These are phyloP conservation scores for Melanchra persicariae DNA, from an alignment of 2,888 invertebrate genomes.

Conservation along the genomic window DNA sequence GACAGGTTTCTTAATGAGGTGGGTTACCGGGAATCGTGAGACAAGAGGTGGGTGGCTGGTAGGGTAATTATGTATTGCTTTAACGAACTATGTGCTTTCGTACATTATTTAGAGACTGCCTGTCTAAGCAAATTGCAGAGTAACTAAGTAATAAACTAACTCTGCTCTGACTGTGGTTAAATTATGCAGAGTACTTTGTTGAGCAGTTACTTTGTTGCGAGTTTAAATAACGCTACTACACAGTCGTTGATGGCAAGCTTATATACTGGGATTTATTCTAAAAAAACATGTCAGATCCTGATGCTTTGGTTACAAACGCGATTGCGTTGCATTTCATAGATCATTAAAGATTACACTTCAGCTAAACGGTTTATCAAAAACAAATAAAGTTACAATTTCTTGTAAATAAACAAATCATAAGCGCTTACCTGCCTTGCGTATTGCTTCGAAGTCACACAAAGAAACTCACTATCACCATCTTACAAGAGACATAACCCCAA, in stretches of 20 bases:
- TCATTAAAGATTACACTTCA: no score
- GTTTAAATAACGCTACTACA: background rate
- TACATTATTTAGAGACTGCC: conserved; percentile 5
- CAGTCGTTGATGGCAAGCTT: background rate
- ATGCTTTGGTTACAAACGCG: background rate
- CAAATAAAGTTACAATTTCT: background rate
- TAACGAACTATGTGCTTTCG: background rate
- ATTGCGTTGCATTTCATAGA: background rate
- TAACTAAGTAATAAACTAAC: background rate
- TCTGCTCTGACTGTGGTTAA: background rate
- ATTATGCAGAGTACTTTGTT: background rate
- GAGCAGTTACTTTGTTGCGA: background rate
- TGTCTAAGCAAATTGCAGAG: conserved; percentile 8
- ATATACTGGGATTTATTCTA: background rate
- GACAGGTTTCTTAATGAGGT: conserved; percentile 19
- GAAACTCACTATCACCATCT: background rate
- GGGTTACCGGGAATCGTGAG: conserved; percentile 5
- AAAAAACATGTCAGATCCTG: background rate
- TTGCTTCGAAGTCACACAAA: background rate
- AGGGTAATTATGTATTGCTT: conserved; percentile 18
- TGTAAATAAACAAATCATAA: background rate
- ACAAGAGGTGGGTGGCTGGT: conserved; percentile 6
- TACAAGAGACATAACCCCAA: background rate
- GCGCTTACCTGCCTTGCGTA: conserved; percentile 1
- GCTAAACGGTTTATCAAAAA: background rate